Conservation (phyloP, 2,888 invertebrate species). For the Mesoligia furuncula region DNA sequence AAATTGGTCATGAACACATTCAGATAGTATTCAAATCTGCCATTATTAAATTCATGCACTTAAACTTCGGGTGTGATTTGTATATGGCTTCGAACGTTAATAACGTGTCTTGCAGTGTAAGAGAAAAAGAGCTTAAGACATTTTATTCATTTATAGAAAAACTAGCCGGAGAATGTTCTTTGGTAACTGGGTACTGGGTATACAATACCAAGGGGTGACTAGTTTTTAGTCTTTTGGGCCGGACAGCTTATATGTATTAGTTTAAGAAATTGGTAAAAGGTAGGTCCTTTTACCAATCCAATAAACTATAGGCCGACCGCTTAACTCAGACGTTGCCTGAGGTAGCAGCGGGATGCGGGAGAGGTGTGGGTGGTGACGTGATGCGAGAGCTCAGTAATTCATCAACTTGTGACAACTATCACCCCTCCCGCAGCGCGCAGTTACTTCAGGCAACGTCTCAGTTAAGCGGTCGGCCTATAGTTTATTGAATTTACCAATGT, state of each 20-base stretch:
- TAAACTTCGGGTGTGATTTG: constrained; percentile 3
- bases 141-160: not conserved
- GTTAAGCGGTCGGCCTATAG: too few species aligned
- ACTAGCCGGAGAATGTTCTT: not conserved
- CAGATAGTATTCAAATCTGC: constrained; percentile 5
- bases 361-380: too few species aligned
- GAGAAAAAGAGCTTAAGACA: not conserved
- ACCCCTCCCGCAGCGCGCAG: too few species aligned
- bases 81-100: constrained; percentile 43
- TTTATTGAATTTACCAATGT: not conserved
- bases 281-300: not conserved
- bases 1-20: not conserved
- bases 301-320: not conserved
- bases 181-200: not conserved
- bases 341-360: too few species aligned
- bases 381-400: too few species aligned
- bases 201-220: not conserved
- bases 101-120: not conserved
- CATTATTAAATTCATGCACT: constrained; percentile 13
- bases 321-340: too few species aligned
- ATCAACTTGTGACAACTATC: too few species aligned
- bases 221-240: too few species aligned
- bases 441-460: too few species aligned
- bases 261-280: too few species aligned
- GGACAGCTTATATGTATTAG: too few species aligned